Evolutionary conservation across 1,140 invertebrate species (phyloP).

Genomic region (Macrotrachela quadricornifera): DNA sequence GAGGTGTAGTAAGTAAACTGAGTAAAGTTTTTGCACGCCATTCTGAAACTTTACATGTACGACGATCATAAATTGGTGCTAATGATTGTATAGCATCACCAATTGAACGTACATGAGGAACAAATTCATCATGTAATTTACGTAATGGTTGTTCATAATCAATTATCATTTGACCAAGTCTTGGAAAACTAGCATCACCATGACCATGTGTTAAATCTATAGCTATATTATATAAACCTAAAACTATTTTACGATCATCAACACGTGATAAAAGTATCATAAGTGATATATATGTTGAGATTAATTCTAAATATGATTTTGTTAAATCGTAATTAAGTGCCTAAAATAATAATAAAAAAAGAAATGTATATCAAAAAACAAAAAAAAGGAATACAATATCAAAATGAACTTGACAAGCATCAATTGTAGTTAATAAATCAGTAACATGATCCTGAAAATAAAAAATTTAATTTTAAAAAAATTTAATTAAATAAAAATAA

Average conservation of each 20-base stretch:
- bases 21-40: conserved; percentile 32
- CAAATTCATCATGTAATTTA: conserved; percentile 86
- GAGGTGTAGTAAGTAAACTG: conserved; percentile 69
- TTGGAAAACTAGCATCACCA: conserved; percentile 67
- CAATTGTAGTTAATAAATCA: conserved; percentile 86
- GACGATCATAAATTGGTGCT: conserved; percentile 2
- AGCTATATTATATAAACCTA: conserved; percentile 87
- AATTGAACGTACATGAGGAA: conserved; percentile 44
- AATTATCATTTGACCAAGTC: conserved; percentile 83
- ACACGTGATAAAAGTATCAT: conserved; percentile 89
- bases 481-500: not conserved
- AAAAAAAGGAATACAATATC: conserved; percentile 50
- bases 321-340: conserved; percentile 86
- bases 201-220: conserved; percentile 82
- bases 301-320: conserved; percentile 77
- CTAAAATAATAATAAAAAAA: conserved; percentile 26
- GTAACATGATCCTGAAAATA: conserved; percentile 61
- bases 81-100: not conserved
- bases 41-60: not conserved
- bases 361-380: not conserved
- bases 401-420: conserved; percentile 74
- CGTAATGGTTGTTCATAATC: conserved; percentile 89
- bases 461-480: conserved; percentile 4
- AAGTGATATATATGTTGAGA: conserved; percentile 71
- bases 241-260: conserved; percentile 83